phyloP scores from a whole-genome alignment of 1,140 invertebrate genomes.

The Copidosoma floridanum region DNA sequence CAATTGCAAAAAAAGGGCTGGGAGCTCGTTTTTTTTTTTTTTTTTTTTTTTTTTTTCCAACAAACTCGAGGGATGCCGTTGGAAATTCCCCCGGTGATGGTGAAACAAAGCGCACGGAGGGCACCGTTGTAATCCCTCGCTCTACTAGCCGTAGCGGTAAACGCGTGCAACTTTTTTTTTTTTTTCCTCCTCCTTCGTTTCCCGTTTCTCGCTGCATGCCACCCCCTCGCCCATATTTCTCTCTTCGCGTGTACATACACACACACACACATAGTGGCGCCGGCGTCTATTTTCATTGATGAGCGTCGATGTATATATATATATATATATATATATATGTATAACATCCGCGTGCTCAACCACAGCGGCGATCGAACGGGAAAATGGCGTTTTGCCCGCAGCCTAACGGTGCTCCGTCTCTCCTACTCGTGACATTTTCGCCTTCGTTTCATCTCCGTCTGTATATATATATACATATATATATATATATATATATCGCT shows the following conservation, averaged over 20 bases:
- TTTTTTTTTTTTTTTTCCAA: too few species aligned
- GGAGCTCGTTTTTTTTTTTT: too few species aligned
- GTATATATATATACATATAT: neutral
- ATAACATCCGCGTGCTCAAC: too few species aligned
- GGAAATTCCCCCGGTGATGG: too few species aligned
- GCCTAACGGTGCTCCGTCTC: neutral
- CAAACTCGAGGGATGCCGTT: too few species aligned
- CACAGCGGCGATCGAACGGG: neutral
- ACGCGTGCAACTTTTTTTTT: too few species aligned
- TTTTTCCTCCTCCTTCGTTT: neutral
- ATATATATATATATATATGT: too few species aligned
- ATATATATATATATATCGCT: neutral
- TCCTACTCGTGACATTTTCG: neutral
- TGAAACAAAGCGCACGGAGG: neutral
- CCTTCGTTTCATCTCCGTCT: neutral
- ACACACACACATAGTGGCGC: neutral
- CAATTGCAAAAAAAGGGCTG: too few species aligned
- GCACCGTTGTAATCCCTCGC: neutral
- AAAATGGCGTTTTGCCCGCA: conserved; percentile 5
- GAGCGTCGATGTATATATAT: too few species aligned
- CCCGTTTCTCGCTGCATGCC: neutral
- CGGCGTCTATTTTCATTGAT: neutral
- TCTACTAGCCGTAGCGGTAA: too few species aligned
- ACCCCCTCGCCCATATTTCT: too few species aligned
- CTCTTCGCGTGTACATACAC: neutral